Evolutionary conservation across 2,888 invertebrate species (phyloP).

Genomic region (Metallyticus violacea): DNA sequence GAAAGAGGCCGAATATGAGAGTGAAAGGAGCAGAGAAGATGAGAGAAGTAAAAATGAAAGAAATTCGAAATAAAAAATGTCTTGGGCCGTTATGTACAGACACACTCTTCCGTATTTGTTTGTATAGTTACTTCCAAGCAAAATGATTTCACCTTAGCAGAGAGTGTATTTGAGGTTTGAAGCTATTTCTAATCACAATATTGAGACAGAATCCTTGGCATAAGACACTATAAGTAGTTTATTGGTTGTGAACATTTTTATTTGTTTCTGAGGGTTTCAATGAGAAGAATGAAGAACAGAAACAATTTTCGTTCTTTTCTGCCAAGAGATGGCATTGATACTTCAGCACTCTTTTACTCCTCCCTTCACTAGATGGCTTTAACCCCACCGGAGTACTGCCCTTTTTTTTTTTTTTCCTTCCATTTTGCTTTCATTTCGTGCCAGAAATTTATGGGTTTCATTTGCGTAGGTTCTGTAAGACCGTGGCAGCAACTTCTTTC

Average conservation of each 20-base stretch:
- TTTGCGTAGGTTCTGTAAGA: constrained; percentile 31
- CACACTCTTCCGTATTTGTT: not conserved
- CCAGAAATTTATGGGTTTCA: constrained; percentile 32
- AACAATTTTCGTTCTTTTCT: constrained; percentile 2
- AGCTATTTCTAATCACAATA: no score
- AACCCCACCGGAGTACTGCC: not conserved
- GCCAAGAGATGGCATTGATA: constrained; percentile 26
- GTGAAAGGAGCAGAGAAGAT: not conserved
- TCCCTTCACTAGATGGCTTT: not conserved
- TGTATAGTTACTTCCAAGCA: not conserved
- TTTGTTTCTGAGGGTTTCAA: not conserved
- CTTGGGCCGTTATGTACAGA: not conserved
- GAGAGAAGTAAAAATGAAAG: constrained; percentile 9
- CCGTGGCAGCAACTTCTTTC: constrained; percentile 20
- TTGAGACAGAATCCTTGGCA: no score
- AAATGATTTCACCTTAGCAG: no score
- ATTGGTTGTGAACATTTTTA: not conserved
- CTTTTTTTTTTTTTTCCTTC: constrained; percentile 2
- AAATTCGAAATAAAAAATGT: constrained; percentile 17
- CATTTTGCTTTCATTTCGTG: constrained; percentile 23
- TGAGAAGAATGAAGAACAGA: not conserved
- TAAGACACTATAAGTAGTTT: no score
- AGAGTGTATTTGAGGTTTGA: no score
- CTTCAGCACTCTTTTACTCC: not conserved
- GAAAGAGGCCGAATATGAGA: no score